These are phyloP conservation scores for Tinea trinotella DNA, from an alignment of 2,888 invertebrate genomes.

Conservation along the genomic window DNA sequence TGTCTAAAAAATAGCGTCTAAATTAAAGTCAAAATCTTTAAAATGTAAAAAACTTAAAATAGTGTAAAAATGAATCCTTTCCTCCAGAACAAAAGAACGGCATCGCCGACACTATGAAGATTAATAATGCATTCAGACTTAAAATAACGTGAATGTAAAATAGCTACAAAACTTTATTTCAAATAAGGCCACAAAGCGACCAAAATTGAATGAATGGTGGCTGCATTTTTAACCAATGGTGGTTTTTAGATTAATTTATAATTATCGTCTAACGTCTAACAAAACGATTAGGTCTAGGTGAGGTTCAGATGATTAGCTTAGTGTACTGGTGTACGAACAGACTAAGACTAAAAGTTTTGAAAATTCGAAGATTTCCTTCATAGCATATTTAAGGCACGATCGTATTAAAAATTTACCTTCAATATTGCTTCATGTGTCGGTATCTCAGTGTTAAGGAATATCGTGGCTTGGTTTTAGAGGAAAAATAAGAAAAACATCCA, in stretches of 20 bases:
- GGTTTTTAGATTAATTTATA: too few relatives aligned
- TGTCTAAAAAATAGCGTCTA: too few relatives aligned
- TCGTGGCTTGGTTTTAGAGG: not conserved
- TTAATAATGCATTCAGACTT: not conserved
- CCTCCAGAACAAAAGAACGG: not conserved
- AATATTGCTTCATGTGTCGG: slow-evolving; percentile 3
- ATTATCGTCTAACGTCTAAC: too few relatives aligned
- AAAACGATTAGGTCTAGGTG: too few relatives aligned
- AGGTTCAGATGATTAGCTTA: too few relatives aligned
- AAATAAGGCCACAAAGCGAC: not conserved
- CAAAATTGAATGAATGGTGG: too few relatives aligned
- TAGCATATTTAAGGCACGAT: not conserved
- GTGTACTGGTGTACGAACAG: too few relatives aligned
- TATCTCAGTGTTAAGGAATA: not conserved
- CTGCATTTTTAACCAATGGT: too few relatives aligned
- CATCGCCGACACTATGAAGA: not conserved
- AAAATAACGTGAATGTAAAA: not conserved
- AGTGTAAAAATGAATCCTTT: not conserved
- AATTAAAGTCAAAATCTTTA: too few relatives aligned
- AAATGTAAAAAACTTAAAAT: not conserved
- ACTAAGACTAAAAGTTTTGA: too few relatives aligned
- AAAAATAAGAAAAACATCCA: slow-evolving; percentile 7
- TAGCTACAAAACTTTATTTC: not conserved
- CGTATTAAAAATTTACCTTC: slow-evolving; percentile 6
- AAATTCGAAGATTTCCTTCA: not conserved